These are phyloP conservation scores for Steatocranus sp. DNA, from an alignment of 2,797 vertebrate genomes.

Conservation along the genomic window DNA sequence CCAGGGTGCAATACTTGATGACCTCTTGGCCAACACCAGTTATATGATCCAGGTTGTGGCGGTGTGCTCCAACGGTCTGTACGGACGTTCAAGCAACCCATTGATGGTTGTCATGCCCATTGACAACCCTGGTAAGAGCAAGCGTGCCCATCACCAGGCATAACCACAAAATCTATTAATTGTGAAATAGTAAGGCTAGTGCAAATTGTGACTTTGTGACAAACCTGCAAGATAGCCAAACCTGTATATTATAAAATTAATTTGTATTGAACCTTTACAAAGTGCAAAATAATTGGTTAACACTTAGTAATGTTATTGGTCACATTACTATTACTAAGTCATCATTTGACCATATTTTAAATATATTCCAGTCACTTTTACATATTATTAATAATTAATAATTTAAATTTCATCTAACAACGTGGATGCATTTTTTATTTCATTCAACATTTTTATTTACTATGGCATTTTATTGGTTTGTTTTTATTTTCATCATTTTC, in stretches of 20 bases:
- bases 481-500: background rate
- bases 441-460: background rate
- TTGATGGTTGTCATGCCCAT: slow-evolving; percentile 85
- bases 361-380: background rate
- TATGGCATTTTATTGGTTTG: background rate
- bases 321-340: background rate
- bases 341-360: background rate
- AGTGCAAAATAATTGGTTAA: background rate
- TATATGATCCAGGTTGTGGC: slow-evolving; percentile 92
- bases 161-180: background rate
- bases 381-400: background rate
- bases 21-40: slow-evolving; percentile 87
- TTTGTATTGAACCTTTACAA: background rate
- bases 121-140: slow-evolving; percentile 86
- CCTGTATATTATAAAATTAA: background rate
- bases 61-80: slow-evolving; percentile 88
- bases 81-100: slow-evolving; percentile 86
- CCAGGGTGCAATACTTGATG: slow-evolving; percentile 92
- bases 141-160: slow-evolving; percentile 1
- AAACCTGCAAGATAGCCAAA: background rate
- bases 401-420: background rate
- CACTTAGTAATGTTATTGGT: background rate
- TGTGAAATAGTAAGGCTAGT: background rate
- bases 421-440: background rate
- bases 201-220: background rate